Evolutionary conservation across 2,797 vertebrate genomes (phyloP).

Genomic region (Tauraco hartlaubi): DNA sequence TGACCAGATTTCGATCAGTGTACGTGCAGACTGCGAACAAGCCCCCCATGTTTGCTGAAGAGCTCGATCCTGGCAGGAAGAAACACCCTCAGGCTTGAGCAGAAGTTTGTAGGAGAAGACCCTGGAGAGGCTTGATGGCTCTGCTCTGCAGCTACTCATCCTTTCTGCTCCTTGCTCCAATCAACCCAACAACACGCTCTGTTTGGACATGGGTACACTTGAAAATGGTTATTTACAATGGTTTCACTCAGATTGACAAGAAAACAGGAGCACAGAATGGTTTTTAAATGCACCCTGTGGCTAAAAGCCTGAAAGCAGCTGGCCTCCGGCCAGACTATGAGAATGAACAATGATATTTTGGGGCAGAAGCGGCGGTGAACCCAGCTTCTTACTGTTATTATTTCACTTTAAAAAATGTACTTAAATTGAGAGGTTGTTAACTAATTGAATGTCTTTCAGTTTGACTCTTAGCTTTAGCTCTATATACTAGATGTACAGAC

Average conservation of each 20-base stretch:
- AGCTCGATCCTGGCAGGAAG: background rate
- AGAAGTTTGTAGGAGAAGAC: background rate
- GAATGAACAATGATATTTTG: slow-evolving; percentile 19
- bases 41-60: background rate
- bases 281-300: slow-evolving; percentile 26
- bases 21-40: background rate
- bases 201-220: background rate
- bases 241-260: background rate
- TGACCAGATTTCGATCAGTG: background rate
- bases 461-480: background rate
- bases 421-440: slow-evolving; percentile 9
- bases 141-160: background rate
- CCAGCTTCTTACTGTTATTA: background rate
- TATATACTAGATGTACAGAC: background rate
- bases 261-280: background rate
- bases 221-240: background rate
- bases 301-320: slow-evolving; percentile 29
- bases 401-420: slow-evolving; percentile 1
- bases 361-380: background rate
- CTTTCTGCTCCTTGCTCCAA: background rate
- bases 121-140: background rate
- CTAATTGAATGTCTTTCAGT: slow-evolving; percentile 13
- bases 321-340: background rate
- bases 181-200: background rate
- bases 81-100: background rate